Base-by-base conservation (phyloP, 2,113 vertebrate genomes). In the Paedocypris sp. region DNA sequence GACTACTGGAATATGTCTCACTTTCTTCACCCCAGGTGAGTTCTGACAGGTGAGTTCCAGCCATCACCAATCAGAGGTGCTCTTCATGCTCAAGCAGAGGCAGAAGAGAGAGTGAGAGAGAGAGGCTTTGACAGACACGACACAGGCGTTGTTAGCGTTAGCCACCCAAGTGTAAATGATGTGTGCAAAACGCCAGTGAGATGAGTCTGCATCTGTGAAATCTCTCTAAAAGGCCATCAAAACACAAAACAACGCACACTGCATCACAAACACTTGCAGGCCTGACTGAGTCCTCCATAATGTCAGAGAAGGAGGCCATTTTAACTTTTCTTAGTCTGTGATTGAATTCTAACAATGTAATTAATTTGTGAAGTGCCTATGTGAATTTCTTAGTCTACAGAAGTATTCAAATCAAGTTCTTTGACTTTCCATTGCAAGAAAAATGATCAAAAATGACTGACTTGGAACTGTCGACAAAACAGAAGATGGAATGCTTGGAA, bases 31-130 rank as follows among this genome's bases (percentile, higher is more conserved):
- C 29, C 33, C 29, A 47, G 15, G 15, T 22, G 36, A 47, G 10
- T 59, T 18, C 54, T 71, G 69, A 67, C 35, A 67, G 53, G 35
- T 32, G 49, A 54, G 52, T 35, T 60, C 48, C 39, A 15, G 35
- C 50, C 31, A 50, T 65, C 41, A 15, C 31, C 79, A 80, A 81
- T 76, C 82, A 83, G 36, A 86, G 85, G 84, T 85, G 84, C 78
- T 87, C 83, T 85, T 85, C 82, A 85, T 82, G 83, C 82, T 86
- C 79, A 83, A 75, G 31, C 25, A 76, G 76, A 73, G 77, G 82
- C 82, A 79, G 67, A 71, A 79, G 70, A 73, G 64, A 69, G 10
- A 31, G 12, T 13, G 20, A 28, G 22, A 23, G 38, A 9, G 31
- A 8, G 45, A 32, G 60, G 26, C 12, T 26, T 46, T 60, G 54